Evolutionary conservation across 2,797 vertebrate species (phyloP).

Genomic region (Sebastiscus albofasciatus): DNA sequence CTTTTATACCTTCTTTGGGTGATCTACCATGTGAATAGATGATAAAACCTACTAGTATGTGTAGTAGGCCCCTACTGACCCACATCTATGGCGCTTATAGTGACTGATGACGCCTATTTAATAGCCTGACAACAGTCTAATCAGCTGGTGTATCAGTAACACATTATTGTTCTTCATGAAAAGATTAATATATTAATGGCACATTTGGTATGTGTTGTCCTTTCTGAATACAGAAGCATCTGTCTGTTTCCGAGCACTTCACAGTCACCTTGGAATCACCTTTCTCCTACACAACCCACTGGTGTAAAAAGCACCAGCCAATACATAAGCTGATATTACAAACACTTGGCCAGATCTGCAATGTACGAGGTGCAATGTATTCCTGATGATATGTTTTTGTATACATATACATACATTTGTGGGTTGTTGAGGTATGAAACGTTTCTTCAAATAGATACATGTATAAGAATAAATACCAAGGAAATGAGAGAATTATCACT

Average conservation of each 20-base stretch:
- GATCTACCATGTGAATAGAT: no score
- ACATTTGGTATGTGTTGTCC: slow-evolving; percentile 10
- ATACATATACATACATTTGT: background rate
- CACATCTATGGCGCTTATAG: no score
- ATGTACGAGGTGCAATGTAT: background rate
- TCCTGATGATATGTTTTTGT: background rate
- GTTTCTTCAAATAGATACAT: background rate
- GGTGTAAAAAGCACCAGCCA: slow-evolving; percentile 7
- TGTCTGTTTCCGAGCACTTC: slow-evolving; percentile 46
- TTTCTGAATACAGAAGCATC: slow-evolving; percentile 48
- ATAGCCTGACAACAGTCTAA: no score
- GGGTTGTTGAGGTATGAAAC: background rate
- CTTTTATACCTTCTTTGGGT: no score
- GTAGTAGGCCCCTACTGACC: no score
- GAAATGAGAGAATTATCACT: background rate
- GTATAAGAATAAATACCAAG: background rate
- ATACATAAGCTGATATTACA: background rate
- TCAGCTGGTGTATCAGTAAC: no score
- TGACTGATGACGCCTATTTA: no score
- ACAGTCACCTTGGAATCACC: slow-evolving; percentile 56
- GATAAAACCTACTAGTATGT: no score
- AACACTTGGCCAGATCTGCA: background rate
- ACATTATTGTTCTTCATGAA: background rate
- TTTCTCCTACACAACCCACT: slow-evolving; percentile 30
- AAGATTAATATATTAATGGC: background rate